phyloP scores from a whole-genome alignment of 2,888 invertebrate species.

The Gonocerus acuteangulatus region DNA sequence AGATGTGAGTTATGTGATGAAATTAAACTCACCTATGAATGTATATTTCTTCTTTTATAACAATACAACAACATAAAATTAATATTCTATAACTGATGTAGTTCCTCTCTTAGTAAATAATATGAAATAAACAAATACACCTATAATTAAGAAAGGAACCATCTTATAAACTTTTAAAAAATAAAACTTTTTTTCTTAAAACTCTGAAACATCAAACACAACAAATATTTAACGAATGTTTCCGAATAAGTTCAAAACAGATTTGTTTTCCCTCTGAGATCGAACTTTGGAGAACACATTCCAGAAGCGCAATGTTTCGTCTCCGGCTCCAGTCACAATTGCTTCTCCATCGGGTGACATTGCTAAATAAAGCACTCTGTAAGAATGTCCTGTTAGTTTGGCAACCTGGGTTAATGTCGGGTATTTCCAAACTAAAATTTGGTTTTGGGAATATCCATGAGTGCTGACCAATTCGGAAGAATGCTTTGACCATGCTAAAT shows the following conservation, averaged over 20 bases:
- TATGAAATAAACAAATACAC: too few species aligned
- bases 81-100: too few species aligned
- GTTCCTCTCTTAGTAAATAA: too few species aligned
- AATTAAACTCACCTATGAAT: too few species aligned
- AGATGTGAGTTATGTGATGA: too few species aligned
- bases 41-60: too few species aligned
- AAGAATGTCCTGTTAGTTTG: conserved; percentile 92
- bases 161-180: background rate
- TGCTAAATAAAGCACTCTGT: conserved; percentile 88
- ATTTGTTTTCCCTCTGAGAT: conserved; percentile 59
- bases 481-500: conserved; percentile 97
- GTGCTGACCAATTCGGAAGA: conserved; percentile 95
- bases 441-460: conserved; percentile 97
- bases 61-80: too few species aligned
- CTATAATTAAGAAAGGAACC: background rate
- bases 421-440: conserved; percentile 97
- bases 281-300: conserved; percentile 97
- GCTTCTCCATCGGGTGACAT: conserved; percentile 97
- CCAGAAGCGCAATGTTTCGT: conserved; percentile 96
- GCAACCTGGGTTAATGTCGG: conserved; percentile 86
- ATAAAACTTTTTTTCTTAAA: background rate
- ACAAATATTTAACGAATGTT: background rate
- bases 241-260: background rate
- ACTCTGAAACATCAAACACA: background rate
- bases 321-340: conserved; percentile 96